Evolutionary conservation across 2,113 vertebrate species (phyloP).

Genomic region (Vulpes lagopus): DNA sequence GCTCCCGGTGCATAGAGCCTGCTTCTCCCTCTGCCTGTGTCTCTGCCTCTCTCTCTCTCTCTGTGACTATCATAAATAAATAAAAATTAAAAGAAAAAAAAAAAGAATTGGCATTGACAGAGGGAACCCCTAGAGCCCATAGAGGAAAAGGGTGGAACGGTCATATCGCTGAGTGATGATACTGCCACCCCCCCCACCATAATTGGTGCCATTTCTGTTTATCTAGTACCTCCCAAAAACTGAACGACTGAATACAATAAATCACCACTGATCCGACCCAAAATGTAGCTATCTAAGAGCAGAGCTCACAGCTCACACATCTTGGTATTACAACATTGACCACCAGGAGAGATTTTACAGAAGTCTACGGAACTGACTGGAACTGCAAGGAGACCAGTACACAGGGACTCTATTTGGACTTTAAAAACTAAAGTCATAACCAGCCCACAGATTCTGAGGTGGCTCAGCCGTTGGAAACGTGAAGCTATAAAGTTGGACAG

Average conservation of each 20-base stretch:
- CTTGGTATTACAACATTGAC: no score
- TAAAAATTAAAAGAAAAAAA: no score
- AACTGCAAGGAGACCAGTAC: not conserved
- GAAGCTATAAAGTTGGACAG: not conserved
- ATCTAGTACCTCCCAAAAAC: not conserved
- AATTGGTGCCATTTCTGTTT: rapidly evolving
- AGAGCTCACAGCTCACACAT: rapidly evolving
- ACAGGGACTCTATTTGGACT: not conserved
- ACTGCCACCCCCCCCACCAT: rapidly evolving
- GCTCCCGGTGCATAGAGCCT: no score
- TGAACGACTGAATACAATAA: not conserved
- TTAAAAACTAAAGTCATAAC: not conserved
- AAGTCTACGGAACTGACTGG: not conserved
- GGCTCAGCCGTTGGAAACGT: not conserved
- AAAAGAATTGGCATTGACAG: not conserved
- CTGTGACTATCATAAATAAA: no score
- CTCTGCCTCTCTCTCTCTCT: no score
- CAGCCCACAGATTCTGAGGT: not conserved
- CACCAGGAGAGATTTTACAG: not conserved
- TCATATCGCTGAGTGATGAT: not conserved
- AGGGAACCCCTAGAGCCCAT: no score
- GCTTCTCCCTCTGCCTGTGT: no score
- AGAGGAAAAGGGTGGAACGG: not conserved
- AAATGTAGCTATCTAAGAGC: no score
- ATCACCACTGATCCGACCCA: not conserved